Conservation (phyloP, 2,888 invertebrate genomes). For the Eupithecia exiguata region DNA sequence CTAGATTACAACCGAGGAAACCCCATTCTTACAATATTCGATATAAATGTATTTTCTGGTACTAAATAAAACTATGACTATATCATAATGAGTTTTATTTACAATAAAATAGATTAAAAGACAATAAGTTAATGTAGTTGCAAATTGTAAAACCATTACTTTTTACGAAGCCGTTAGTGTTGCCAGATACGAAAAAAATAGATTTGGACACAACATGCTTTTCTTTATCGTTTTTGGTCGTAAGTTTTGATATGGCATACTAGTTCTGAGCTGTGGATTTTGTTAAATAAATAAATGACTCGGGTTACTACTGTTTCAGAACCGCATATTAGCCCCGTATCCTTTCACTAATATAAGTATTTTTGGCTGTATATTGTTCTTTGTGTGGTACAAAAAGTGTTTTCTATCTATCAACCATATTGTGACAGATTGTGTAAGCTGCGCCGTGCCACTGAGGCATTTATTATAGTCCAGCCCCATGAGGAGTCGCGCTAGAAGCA, state of each 20-base stretch:
- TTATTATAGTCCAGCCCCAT: too few species aligned
- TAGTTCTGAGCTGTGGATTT: too few species aligned
- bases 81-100: neutral
- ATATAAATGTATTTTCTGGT: neutral
- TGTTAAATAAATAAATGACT: too few species aligned
- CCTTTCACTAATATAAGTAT: too few species aligned
- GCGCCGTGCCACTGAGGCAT: too few species aligned
- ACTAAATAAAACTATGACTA: neutral
- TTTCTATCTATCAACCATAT: too few species aligned
- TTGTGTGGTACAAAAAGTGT: too few species aligned
- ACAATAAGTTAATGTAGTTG: neutral
- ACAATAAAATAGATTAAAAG: neutral
- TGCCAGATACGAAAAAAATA: neutral
- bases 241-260: too few species aligned
- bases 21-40: neutral
- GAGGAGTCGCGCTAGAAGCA: slow-evolving; percentile 90
- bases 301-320: neutral
- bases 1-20: slow-evolving; percentile 1
- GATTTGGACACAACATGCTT: too few species aligned
- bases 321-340: neutral
- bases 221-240: too few species aligned
- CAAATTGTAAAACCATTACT: neutral
- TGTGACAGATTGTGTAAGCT: too few species aligned
- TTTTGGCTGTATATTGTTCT: too few species aligned
- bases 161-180: neutral